Base-by-base conservation (phyloP, 1,140 invertebrate species). In the Odontomachus brunneus region DNA sequence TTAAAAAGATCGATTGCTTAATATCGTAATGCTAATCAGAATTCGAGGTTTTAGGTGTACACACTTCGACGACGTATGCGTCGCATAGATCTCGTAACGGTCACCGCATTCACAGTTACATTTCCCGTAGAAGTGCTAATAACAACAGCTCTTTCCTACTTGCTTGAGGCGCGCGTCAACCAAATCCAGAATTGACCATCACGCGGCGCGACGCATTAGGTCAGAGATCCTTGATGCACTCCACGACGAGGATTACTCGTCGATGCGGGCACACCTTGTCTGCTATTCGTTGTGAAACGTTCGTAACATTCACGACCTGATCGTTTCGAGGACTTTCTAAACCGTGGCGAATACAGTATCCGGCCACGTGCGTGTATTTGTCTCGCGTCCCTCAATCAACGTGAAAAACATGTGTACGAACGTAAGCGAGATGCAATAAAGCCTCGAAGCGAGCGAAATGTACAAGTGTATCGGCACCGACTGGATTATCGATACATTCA, bases 321-420 rank as follows among this genome's bases (percentile, higher is more conserved):
- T 88, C 83, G 83, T 88, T 85, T 84, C 75, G 55, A 81, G 78
- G 83, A 88, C 87, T 88, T 88, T 88, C 87, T 88, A 88, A 88
- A 88, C 78, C 73, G 71, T 82, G 33, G 26, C 49, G 14, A 75
- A 86, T 84, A 87, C 66, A 83, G 53, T 80, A 80, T 81, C 82
- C 62, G 55, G 81, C 80, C 81, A 81, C 83, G 76, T 84, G 66
- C 66, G 65, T 83, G 38, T 53, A n/a, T 76, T 75, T 83, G 60
- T 85, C 63, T 57, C 51, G 63, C 44, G 48, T 29, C 63, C 57
- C 75, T 69, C 75, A 22, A n/a, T 80, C 22, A 19, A 14, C 57
- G 11, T 53, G n/a, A 38, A 55, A 17, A 7, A 14, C 22, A 12
- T 22, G 3, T 17, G 26, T 19, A 53, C n/a, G 69, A 57, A 55